phyloP scores from a whole-genome alignment of 2,888 invertebrate genomes.

The Epistrophella euchroma region DNA sequence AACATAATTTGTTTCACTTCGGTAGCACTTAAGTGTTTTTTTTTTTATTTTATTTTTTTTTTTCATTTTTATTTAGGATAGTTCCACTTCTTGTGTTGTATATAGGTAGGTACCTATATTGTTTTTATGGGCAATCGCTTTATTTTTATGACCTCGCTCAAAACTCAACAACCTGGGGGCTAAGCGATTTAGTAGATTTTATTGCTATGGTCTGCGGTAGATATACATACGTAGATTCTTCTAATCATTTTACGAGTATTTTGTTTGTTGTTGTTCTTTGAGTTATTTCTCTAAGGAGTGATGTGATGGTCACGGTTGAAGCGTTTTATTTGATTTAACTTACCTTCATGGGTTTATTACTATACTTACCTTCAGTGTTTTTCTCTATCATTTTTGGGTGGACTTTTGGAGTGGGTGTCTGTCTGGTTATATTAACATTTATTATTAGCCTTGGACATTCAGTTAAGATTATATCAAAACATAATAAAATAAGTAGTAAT shows the following conservation, averaged over 20 bases:
- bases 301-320: constrained; percentile 69
- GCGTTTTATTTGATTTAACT: constrained; percentile 50
- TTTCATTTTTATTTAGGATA: constrained; percentile 45
- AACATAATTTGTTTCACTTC: constrained; percentile 69
- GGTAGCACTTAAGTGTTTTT: constrained; percentile 67
- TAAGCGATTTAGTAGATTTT: constrained; percentile 75
- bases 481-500: constrained; percentile 10
- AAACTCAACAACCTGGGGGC: constrained; percentile 62
- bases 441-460: constrained; percentile 2
- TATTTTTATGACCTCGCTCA: constrained; percentile 74
- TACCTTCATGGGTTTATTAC: constrained; percentile 42
- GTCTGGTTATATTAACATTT: background rate
- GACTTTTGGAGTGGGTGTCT: constrained; percentile 21
- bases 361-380: background rate
- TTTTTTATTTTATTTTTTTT: constrained; percentile 32
- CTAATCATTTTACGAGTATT: constrained; percentile 72
- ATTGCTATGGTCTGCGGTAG: constrained; percentile 73
- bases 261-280: constrained; percentile 56
- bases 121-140: constrained; percentile 75
- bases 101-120: background rate
- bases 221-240: constrained; percentile 76
- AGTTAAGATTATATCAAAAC: background rate
- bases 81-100: constrained; percentile 64
- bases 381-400: constrained; percentile 18
- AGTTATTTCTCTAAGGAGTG: constrained; percentile 56